These are phyloP conservation scores for Helostoma temminkii DNA, from an alignment of 2,797 vertebrate species.

Conservation along the genomic window DNA sequence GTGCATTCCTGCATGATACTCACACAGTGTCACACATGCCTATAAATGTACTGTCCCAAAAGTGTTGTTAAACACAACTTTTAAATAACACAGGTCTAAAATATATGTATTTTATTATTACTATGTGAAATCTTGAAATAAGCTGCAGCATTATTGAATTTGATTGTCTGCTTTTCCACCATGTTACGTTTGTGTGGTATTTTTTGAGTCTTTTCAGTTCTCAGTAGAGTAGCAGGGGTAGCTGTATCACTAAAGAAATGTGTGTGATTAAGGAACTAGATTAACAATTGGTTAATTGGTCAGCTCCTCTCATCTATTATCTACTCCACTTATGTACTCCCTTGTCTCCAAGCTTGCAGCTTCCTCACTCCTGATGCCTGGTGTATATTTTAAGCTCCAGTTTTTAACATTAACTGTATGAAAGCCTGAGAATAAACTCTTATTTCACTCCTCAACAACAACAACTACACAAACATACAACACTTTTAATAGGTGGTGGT, in stretches of 20 bases:
- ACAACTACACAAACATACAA: neutral
- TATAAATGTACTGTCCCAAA: slow-evolving; percentile 35
- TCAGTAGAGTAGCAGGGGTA: neutral
- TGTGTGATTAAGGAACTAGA: neutral
- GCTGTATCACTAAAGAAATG: slow-evolving; percentile 7
- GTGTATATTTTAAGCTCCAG: neutral
- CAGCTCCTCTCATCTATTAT: slow-evolving; percentile 22
- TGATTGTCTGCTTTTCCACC: neutral
- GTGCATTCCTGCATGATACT: slow-evolving; percentile 41
- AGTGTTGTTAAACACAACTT: slow-evolving; percentile 16
- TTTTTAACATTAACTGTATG: too few species aligned
- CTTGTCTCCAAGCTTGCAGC: neutral
- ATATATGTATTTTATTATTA: neutral
- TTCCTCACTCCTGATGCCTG: neutral
- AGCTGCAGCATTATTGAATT: neutral
- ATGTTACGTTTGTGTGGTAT: neutral
- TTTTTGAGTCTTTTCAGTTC: neutral
- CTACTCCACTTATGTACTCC: neutral
- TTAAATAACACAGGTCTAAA: neutral
- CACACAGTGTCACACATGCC: slow-evolving; percentile 24
- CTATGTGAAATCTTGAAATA: neutral
- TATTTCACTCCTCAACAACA: too few species aligned
- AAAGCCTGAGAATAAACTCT: too few species aligned
- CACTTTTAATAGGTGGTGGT: neutral
- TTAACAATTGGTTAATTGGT: slow-evolving; percentile 21